Conservation (phyloP, 1,140 invertebrate species). For the Temnothorax longispinosus region DNA sequence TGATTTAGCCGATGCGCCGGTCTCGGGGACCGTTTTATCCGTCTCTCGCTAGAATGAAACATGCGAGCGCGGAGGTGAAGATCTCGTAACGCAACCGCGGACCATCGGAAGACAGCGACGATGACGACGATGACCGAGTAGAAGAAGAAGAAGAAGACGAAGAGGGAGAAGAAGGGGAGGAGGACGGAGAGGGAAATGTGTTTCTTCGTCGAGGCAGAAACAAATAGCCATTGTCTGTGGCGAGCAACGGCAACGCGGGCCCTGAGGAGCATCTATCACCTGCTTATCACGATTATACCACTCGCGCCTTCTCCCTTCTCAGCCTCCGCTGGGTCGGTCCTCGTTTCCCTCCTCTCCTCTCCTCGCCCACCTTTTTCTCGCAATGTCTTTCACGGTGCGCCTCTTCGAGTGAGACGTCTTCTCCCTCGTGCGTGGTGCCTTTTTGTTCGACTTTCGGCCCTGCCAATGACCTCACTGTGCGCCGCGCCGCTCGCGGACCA, state of each 20-base stretch:
- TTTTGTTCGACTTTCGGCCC: slow-evolving; percentile 67
- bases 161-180: slow-evolving; percentile 18
- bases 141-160: slow-evolving; percentile 23
- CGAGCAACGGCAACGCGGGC: slow-evolving; percentile 80
- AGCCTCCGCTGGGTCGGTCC: slow-evolving; percentile 21
- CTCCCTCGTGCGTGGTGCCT: slow-evolving; percentile 35
- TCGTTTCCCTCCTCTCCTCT: background rate
- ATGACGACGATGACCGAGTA: background rate
- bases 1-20: slow-evolving; percentile 81
- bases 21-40: slow-evolving; percentile 67
- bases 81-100: slow-evolving; percentile 22
- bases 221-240: slow-evolving; percentile 85
- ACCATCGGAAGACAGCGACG: slow-evolving; percentile 23
- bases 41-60: slow-evolving; percentile 63
- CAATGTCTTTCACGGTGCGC: slow-evolving; percentile 31
- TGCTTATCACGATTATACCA: slow-evolving; percentile 86
- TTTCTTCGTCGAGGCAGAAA: slow-evolving; percentile 81
- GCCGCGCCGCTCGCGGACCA: slow-evolving; percentile 2
- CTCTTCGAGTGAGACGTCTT: slow-evolving; percentile 68
- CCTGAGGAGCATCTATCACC: slow-evolving; percentile 85
- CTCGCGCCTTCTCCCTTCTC: slow-evolving; percentile 77
- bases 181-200: slow-evolving; percentile 62
- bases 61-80: slow-evolving; percentile 67
- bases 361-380: slow-evolving; percentile 55
- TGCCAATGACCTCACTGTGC: slow-evolving; percentile 64